Evolutionary conservation across 2,113 vertebrate species (phyloP).

Genomic region (Prinia subflava): DNA sequence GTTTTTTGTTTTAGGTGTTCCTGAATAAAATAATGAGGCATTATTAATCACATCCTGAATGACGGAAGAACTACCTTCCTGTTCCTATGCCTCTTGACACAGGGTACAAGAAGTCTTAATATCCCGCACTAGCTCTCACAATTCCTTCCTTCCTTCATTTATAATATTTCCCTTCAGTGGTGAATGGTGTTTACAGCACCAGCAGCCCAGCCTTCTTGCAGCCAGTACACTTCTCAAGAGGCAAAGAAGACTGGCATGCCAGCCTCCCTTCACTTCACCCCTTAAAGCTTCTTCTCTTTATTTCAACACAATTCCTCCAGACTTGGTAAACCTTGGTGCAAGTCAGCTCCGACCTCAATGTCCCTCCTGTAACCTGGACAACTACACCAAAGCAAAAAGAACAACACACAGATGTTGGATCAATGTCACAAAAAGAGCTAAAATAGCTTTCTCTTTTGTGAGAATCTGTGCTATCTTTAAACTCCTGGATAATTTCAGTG

Average conservation of each 20-base stretch:
- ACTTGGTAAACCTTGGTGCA: neutral
- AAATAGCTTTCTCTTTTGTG: neutral
- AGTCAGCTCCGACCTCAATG: neutral
- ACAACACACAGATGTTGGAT: neutral
- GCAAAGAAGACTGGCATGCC: neutral
- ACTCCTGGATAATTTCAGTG: neutral
- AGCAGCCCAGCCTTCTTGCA: neutral
- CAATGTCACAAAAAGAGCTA: neutral
- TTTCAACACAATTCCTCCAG: neutral
- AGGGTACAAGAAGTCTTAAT: conserved; percentile 16
- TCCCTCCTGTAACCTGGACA: neutral
- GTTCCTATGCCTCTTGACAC: conserved; percentile 25
- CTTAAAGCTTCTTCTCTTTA: neutral
- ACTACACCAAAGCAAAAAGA: neutral
- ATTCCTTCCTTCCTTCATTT: conserved; percentile 44
- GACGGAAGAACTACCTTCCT: conserved; percentile 68
- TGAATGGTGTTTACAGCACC: neutral
- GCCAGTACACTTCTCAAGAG: neutral
- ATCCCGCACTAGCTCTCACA: conserved; percentile 8
- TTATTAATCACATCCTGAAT: conserved; percentile 71
- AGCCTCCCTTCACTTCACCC: neutral
- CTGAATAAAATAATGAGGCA: conserved; percentile 69
- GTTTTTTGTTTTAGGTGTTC: conserved; percentile 65
- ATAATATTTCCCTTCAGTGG: conserved; percentile 21
- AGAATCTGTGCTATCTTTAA: neutral